A percentile compares a stretch with the other conserved stretches of the same genome.
Conservation (phyloP, 92 coral and sea anemone species). For the Micromussa lordhowensis region DNA sequence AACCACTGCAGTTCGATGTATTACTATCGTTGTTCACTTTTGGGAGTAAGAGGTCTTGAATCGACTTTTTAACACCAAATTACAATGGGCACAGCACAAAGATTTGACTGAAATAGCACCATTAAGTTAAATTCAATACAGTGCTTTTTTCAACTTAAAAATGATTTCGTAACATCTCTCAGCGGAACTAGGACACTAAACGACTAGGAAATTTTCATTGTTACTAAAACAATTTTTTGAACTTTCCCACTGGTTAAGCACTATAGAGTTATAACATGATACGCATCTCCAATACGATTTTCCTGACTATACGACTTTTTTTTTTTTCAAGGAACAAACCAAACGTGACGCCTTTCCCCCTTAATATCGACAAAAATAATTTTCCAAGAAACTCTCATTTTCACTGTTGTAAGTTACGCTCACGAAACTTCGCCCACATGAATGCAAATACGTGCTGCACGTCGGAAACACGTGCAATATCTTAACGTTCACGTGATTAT, state of each 20-base stretch:
- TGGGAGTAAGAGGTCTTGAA: background rate
- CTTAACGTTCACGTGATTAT: slow-evolving; percentile 13
- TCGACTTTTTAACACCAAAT: background rate
- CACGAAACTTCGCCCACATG: background rate
- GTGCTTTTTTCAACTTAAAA: background rate
- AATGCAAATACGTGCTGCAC: background rate
- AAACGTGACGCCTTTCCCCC: background rate
- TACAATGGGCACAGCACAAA: background rate
- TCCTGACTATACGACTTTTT: too few relatives aligned
- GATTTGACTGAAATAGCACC: background rate
- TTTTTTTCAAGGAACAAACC: background rate
- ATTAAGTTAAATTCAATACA: background rate
- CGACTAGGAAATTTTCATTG: background rate
- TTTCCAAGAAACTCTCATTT: background rate
- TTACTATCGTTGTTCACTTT: background rate
- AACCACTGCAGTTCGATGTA: background rate
- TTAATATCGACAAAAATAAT: background rate
- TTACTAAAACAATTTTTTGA: background rate
- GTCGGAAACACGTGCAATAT: slow-evolving; percentile 38
- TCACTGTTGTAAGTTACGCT: too few relatives aligned
- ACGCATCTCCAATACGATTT: background rate
- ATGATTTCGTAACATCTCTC: background rate
- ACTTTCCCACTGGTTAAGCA: background rate
- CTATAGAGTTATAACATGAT: background rate
- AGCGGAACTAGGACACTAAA: background rate